Conservation (phyloP, 2,113 vertebrate genomes). For the Callospermophilus lateralis region DNA sequence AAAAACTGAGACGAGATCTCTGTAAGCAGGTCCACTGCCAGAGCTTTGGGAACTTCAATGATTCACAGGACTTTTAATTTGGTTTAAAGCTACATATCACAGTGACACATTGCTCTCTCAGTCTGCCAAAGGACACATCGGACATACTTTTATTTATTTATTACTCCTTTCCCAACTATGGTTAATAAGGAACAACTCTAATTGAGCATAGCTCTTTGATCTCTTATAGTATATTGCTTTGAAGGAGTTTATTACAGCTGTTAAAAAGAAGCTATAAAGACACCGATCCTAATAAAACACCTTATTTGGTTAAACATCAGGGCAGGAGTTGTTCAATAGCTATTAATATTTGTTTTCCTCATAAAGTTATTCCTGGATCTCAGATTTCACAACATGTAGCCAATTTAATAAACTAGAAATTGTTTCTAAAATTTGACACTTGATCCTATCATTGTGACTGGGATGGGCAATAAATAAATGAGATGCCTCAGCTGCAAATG, state of each 20-base stretch:
- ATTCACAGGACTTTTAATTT: constrained; percentile 54
- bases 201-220: constrained; percentile 76
- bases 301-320: constrained; percentile 74
- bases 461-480: neutral
- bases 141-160: constrained; percentile 66
- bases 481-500: neutral
- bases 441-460: neutral
- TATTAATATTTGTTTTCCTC: constrained; percentile 57
- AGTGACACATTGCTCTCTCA: constrained; percentile 37
- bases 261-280: constrained; percentile 75
- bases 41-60: neutral
- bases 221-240: constrained; percentile 68
- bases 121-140: constrained; percentile 58
- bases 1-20: neutral
- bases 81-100: constrained; percentile 47
- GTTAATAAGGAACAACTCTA: constrained; percentile 74
- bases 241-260: constrained; percentile 72
- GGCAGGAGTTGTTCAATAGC: constrained; percentile 45
- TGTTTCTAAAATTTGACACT: neutral
- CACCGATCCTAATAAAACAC: constrained; percentile 72
- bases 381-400: constrained; percentile 25
- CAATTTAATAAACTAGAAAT: constrained; percentile 28
- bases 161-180: constrained; percentile 19
- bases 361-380: constrained; percentile 49
- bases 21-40: neutral